Percentiles rank a stretch among this genome's conserved stretches.
phyloP scores from a whole-genome alignment of 2,113 vertebrate species.

The Bothrops jararaca region DNA sequence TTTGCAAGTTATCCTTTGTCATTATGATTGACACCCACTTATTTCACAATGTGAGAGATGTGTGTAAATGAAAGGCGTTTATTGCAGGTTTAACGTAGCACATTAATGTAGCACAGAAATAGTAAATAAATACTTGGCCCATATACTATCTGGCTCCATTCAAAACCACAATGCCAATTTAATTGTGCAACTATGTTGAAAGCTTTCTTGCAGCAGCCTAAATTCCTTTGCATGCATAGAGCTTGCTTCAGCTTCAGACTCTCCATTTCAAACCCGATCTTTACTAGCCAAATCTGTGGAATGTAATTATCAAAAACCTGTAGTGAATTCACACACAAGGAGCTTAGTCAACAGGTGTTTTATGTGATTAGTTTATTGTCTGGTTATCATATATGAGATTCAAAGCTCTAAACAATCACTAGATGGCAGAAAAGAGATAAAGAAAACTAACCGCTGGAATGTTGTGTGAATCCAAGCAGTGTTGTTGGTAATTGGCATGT shows the following conservation, averaged over 20 bases:
- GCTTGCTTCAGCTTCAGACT: background rate
- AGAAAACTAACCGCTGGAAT: background rate
- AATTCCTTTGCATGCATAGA: background rate
- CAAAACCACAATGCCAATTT: conserved; percentile 39
- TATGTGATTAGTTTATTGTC: background rate
- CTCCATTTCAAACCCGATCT: background rate
- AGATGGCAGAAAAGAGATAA: background rate
- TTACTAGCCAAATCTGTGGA: background rate
- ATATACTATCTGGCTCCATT: conserved; percentile 28
- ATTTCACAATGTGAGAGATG: background rate
- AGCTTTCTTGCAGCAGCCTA: conserved; percentile 23
- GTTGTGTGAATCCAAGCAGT: background rate
- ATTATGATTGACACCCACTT: background rate
- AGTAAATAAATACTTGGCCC: background rate
- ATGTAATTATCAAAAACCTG: background rate
- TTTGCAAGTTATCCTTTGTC: background rate
- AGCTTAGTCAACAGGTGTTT: background rate
- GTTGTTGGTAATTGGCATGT: background rate
- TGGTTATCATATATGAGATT: background rate
- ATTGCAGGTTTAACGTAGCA: background rate
- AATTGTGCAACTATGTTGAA: conserved; percentile 22
- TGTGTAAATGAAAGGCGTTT: background rate
- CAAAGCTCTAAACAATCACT: background rate
- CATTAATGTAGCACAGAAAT: background rate
- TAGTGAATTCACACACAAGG: background rate